Percentiles rank a stretch among this genome's conserved stretches.
Conservation (phyloP, 2,888 invertebrate species). For the Agrenia bidenticulata region DNA sequence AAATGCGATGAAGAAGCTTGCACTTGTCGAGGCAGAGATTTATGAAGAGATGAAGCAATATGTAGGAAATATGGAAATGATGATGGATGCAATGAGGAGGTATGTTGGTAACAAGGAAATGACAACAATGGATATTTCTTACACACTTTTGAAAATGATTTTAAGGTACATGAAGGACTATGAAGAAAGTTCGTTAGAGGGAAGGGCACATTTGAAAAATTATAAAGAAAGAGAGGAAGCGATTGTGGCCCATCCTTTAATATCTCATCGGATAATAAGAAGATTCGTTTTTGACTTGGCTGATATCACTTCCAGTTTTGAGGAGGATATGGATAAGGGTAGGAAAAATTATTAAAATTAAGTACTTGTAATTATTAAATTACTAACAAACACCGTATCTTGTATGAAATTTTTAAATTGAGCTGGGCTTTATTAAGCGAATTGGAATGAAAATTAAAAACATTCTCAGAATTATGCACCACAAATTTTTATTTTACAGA, state of each 20-base stretch:
- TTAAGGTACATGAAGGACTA: slow-evolving; percentile 29
- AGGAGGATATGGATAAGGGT: slow-evolving; percentile 27
- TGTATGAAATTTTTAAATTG: background rate
- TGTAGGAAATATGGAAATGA: slow-evolving; percentile 21
- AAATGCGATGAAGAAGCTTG: slow-evolving; percentile 19
- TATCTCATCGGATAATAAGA: slow-evolving; percentile 27
- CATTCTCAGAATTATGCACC: too few relatives aligned
- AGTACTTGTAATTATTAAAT: too few relatives aligned
- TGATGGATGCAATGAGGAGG: slow-evolving; percentile 24
- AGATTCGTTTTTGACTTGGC: slow-evolving; percentile 26
- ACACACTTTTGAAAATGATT: too few relatives aligned
- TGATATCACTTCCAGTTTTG: slow-evolving; percentile 13
- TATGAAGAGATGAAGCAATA: slow-evolving; percentile 29
- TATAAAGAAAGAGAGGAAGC: slow-evolving; percentile 22
- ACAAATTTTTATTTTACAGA: slow-evolving; percentile 5
- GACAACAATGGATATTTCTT: too few relatives aligned
- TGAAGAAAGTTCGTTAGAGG: slow-evolving; percentile 15
- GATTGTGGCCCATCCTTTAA: slow-evolving; percentile 29
- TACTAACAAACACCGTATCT: too few relatives aligned
- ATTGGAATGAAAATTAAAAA: too few relatives aligned
- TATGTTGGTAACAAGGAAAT: too few relatives aligned
- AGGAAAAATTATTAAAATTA: background rate
- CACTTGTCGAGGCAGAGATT: slow-evolving; percentile 20
- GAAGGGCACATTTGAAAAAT: background rate
- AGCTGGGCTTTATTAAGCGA: too few relatives aligned